Evolutionary conservation across 2,113 vertebrate species (phyloP).

Genomic region (Corythoichthys haematopterus): DNA sequence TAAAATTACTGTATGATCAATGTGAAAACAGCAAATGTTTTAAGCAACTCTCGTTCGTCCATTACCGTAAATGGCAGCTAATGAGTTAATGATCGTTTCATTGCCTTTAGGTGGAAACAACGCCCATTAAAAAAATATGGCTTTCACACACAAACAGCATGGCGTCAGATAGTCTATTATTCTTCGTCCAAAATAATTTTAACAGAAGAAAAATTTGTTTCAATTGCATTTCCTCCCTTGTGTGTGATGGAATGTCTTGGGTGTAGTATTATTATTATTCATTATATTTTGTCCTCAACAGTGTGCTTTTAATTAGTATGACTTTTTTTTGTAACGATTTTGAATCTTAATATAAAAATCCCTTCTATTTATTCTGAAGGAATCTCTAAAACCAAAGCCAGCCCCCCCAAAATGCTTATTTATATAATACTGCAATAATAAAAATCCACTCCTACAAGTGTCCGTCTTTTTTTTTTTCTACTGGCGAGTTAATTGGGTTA

Average conservation of each 20-base stretch:
- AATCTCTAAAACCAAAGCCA: constrained; percentile 39
- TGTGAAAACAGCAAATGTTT: no score
- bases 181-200: constrained; percentile 43
- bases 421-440: constrained; percentile 61
- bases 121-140: constrained; percentile 56
- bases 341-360: constrained; percentile 57
- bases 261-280: constrained; percentile 12
- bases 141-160: constrained; percentile 64
- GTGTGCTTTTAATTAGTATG: constrained; percentile 68
- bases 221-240: constrained; percentile 59
- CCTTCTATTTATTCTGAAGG: constrained; percentile 33
- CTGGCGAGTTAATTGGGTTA: constrained; percentile 54
- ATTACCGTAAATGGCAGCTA: no score
- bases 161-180: constrained; percentile 53
- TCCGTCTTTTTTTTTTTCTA: constrained; percentile 30
- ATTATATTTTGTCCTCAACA: constrained; percentile 55
- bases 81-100: background rate
- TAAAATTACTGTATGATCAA: no score
- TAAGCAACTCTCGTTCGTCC: no score
- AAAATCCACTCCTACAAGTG: constrained; percentile 44
- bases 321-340: constrained; percentile 34
- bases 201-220: constrained; percentile 46
- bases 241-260: constrained; percentile 67
- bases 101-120: constrained; percentile 28
- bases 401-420: constrained; percentile 39